Conservation (phyloP, 1,140 invertebrate genomes). For the Orchestia grillus region DNA sequence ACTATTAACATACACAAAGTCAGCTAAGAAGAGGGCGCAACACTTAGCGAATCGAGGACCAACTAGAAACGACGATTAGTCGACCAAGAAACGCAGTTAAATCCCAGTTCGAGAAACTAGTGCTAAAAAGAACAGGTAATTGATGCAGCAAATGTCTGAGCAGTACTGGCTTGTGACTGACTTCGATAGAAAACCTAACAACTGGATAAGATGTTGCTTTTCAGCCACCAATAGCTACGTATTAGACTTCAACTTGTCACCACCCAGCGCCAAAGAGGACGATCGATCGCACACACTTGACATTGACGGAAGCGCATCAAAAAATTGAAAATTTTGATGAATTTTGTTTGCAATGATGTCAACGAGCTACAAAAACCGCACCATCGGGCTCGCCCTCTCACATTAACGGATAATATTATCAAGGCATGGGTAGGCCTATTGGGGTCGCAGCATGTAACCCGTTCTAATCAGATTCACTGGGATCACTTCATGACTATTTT, state of each 20-base stretch:
- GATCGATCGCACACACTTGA: background rate
- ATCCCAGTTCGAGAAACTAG: background rate
- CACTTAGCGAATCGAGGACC: no score
- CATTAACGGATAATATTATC: background rate
- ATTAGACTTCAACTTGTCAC: background rate
- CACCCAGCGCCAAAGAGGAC: background rate
- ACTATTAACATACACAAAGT: no score
- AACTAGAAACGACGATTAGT: no score
- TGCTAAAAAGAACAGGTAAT: background rate
- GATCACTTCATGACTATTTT: background rate
- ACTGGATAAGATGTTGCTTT: background rate
- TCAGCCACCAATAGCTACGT: background rate
- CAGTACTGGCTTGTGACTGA: background rate
- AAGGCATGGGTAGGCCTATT: background rate
- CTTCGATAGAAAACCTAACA: background rate
- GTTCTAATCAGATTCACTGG: background rate
- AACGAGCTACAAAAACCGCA: background rate
- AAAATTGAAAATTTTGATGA: background rate
- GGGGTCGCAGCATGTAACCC: background rate
- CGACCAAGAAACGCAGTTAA: background rate
- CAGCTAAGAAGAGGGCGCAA: no score
- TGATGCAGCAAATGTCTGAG: background rate
- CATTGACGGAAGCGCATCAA: background rate
- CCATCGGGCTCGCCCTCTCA: background rate
- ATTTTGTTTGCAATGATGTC: background rate